These are phyloP conservation scores for Agrochola litura DNA, from an alignment of 2,888 invertebrate genomes.

Conservation along the genomic window DNA sequence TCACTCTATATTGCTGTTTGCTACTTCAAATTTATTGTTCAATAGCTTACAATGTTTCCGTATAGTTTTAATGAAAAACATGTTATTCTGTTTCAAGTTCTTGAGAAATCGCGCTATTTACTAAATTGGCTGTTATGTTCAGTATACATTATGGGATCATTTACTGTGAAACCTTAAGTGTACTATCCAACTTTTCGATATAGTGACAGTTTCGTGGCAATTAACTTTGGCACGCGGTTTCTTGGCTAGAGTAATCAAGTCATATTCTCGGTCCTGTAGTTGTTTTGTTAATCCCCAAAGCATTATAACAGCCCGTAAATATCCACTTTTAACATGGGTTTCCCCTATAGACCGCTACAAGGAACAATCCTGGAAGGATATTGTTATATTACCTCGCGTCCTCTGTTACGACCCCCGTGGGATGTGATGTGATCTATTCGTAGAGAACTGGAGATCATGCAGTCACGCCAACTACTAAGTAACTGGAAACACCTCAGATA, in stretches of 20 bases:
- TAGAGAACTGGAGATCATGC: conserved; percentile 24
- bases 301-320: conserved; percentile 57
- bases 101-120: conserved; percentile 41
- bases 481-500: neutral
- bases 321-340: conserved; percentile 60
- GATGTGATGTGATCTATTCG: conserved; percentile 55
- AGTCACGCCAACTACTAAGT: conserved; percentile 15
- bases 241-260: conserved; percentile 20
- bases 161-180: conserved; percentile 2
- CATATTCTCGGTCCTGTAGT: conserved; percentile 19
- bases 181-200: neutral
- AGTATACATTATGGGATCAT: conserved; percentile 13
- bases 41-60: conserved; percentile 45
- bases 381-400: conserved; percentile 51
- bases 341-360: conserved; percentile 52
- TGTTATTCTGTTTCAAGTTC: conserved; percentile 38
- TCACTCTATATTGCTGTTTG: conserved; percentile 30
- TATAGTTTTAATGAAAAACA: conserved; percentile 52
- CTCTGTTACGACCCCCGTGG: conserved; percentile 50
- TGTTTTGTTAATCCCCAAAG: conserved; percentile 43
- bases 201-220: conserved; percentile 13
- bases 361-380: conserved; percentile 58
- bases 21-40: conserved; percentile 40
- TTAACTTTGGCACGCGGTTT: conserved; percentile 13
- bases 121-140: conserved; percentile 42